Conservation (phyloP, 2,113 vertebrate genomes). For the Dicrurus megarhynchus region DNA sequence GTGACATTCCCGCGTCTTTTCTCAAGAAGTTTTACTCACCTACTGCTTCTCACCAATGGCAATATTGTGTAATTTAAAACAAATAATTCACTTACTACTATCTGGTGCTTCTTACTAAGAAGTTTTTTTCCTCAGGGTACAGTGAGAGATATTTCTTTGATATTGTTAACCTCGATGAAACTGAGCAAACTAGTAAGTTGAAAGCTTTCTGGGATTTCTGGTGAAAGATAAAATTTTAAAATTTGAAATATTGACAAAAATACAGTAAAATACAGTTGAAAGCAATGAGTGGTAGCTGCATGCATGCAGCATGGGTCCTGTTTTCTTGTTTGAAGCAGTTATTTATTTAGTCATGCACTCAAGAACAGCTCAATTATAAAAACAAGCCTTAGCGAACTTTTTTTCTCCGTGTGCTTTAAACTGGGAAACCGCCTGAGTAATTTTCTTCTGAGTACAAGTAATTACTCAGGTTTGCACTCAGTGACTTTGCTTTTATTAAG, state of each 20-base stretch:
- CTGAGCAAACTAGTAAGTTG: not conserved
- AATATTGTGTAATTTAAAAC: not conserved
- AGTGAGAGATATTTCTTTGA: not conserved
- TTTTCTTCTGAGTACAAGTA: not conserved
- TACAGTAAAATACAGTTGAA: not conserved
- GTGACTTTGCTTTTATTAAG: slow-evolving; percentile 3
- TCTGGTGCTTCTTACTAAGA: not conserved
- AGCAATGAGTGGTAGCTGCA: not conserved
- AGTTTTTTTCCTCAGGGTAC: not conserved
- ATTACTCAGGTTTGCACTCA: not conserved
- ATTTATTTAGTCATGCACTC: not conserved
- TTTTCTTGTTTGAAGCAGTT: not conserved
- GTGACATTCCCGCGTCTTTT: not conserved
- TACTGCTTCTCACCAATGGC: not conserved
- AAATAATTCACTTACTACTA: not conserved
- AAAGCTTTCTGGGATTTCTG: not conserved
- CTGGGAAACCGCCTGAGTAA: not conserved
- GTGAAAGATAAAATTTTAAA: not conserved
- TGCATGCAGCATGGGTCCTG: not conserved
- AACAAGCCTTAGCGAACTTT: not conserved
- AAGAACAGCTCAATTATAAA: not conserved
- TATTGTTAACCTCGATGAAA: not conserved
- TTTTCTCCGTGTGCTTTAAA: not conserved
- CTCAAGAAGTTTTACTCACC: not conserved
- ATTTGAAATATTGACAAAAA: not conserved